These are phyloP conservation scores for Drosophila diplacantha DNA, from an alignment of 2,888 invertebrate species.

Conservation along the genomic window DNA sequence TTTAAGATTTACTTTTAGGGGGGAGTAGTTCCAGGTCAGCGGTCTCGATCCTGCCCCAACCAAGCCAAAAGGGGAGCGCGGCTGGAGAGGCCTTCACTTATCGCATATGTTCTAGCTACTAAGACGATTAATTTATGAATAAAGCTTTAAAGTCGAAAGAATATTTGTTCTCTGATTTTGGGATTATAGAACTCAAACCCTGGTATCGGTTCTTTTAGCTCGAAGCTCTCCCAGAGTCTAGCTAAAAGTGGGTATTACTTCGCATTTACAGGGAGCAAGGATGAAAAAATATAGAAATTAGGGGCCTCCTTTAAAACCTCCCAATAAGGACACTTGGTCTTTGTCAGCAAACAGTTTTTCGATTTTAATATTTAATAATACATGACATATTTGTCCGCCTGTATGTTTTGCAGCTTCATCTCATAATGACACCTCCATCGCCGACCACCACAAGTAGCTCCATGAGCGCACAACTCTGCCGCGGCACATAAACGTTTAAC, in stretches of 20 bases:
- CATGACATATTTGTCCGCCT: slow-evolving; percentile 40
- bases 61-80: slow-evolving; percentile 36
- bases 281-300: too few relatives aligned
- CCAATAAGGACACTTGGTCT: neutral
- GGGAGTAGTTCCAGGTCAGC: slow-evolving; percentile 10
- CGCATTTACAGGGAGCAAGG: too few relatives aligned
- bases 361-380: slow-evolving; percentile 63
- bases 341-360: slow-evolving; percentile 60
- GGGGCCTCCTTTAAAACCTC: neutral
- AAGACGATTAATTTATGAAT: slow-evolving; percentile 73
- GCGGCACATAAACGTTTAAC: slow-evolving; percentile 43
- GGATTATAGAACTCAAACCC: neutral
- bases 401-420: slow-evolving; percentile 11
- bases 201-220: neutral
- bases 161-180: too few relatives aligned
- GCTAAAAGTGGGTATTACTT: too few relatives aligned
- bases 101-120: slow-evolving; percentile 46
- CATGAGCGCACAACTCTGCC: slow-evolving; percentile 32
- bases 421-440: slow-evolving; percentile 33
- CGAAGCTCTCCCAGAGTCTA: neutral
- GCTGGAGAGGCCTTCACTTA: slow-evolving; percentile 24
- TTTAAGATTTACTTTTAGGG: slow-evolving; percentile 35
- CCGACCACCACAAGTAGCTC: slow-evolving; percentile 27
- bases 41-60: slow-evolving; percentile 16
- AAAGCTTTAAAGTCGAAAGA: slow-evolving; percentile 63